Base-by-base conservation (phyloP, 2,888 invertebrate species). In the Drosophila pseudotalamancana region DNA sequence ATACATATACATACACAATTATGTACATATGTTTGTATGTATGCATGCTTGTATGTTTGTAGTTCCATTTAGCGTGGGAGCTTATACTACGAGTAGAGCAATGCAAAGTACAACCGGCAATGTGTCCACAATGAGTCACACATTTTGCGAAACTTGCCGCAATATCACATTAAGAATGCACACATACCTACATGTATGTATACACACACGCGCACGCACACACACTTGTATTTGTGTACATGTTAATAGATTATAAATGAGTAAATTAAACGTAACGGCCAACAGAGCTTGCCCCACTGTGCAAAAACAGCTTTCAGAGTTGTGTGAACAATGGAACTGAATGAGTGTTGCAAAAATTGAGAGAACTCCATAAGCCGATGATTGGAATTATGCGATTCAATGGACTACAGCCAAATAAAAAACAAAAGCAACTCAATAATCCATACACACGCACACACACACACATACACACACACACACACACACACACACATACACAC, bases 221-320 rank as follows among this genome's bases (percentile, higher is more conserved):
- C 16, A 19, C 1, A 16, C 6, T 29, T 9, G 18, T 16, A 40
- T 45, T 16, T 29, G 18, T 51, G 21, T 45, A 29, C 43, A 45
- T 21, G 16, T 49, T 25, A 43, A 12, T 25, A 14, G 40, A 63
- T 72, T 64, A 46, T 63, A 50, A 72, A 72, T 65, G 48, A 50
- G 49, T 48, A 53, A 49, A 61, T 72, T n/a, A 53, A 72, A 61
- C 35, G 66, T 67, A 72, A 71, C 70, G 72, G 72, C 40, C 49
- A 55, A 49, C 29, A 68, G 19, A 54, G 54, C 46, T 53, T 59
- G 53, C 25, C 21, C 48, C 39, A 23, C 21, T 39, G 39, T 39
- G n/a, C 16, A 14, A 16, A 14, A 12, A 18, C n/a, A 12, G 32
- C 31, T 19, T 29, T 16, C 19, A n/a, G 35, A 16, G 21, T 27